phyloP scores from a whole-genome alignment of 2,888 invertebrate species.

The Tipula confusa region DNA sequence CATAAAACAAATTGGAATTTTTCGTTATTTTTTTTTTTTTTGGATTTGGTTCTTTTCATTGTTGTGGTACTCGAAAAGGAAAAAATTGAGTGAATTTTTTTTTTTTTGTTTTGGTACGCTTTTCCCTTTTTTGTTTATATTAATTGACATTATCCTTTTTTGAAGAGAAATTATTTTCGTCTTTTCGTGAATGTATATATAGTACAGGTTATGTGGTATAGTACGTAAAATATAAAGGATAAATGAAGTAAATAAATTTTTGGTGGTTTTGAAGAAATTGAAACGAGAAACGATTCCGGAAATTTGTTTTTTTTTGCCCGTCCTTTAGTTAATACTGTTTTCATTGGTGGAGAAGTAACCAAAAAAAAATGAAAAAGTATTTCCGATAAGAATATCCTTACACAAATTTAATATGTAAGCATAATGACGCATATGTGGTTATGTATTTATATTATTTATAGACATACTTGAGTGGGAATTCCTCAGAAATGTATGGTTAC shows the following conservation, averaged over 20 bases:
- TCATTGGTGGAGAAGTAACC: background rate
- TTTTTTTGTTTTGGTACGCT: background rate
- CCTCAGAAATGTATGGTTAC: too few relatives aligned
- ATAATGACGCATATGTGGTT: background rate
- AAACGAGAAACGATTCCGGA: background rate
- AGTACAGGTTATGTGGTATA: too few relatives aligned
- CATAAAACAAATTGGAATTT: slow-evolving; percentile 7
- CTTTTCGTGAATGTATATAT: too few relatives aligned
- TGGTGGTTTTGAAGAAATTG: slow-evolving; percentile 9
- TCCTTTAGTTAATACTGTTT: background rate
- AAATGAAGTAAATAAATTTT: slow-evolving; percentile 25
- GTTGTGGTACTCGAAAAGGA: background rate
- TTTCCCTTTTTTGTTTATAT: background rate
- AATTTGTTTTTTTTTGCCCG: background rate
- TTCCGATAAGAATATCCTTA: background rate
- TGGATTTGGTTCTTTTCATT: too few relatives aligned
- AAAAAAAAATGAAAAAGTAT: background rate
- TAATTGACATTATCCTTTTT: slow-evolving; percentile 25
- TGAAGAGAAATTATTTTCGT: background rate
- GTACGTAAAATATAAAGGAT: background rate
- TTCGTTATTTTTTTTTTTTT: background rate
- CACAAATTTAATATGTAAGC: background rate
- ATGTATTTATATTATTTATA: background rate
- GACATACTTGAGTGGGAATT: background rate
- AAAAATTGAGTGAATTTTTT: background rate